Evolutionary conservation across 2,888 invertebrate genomes (phyloP), one percentile per base, ranked within the genome.

Genomic region (Acrobasis repandana): DNA sequence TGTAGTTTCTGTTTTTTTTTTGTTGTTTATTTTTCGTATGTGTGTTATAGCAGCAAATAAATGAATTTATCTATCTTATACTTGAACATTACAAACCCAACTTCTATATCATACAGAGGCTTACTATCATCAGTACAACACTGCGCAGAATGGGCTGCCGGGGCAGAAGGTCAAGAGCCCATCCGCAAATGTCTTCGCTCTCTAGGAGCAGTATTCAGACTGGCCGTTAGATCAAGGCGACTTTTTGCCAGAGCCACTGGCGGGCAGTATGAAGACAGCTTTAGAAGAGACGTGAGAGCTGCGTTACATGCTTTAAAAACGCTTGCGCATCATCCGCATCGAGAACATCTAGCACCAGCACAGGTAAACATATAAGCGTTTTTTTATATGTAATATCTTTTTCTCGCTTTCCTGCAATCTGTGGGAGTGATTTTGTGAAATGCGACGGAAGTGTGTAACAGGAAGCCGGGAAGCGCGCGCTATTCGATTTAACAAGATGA

Each of bases 161-260:
- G 96, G 14, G 96, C 97, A 0, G 97, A 97, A 69, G 96, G 96
- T 50, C 97, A 97, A 65, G 97, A 98, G 75, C 96, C 97, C 0
- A 97, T 98, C 64, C 95, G 97, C 80, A 97, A 97, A 77, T 97
- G 97, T 77, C 97, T 98, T 64, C 95, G 96, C 61, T 97, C 98
- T 0, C 90, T 98, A 51, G 98, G 98, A 78, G 98, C 97, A 65
- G 97, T 98, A 70, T 97, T 98, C 86, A 96, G 98, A 67, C 94
- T 98, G 72, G 96, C 98, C 2, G 98, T 98, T 46, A 96, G 98
- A 72, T 98, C 98, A 49, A 93, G 97, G 8, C 83, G 96, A 47
- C 80, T 98, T 47, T 98, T 97, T 88, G 95, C 97, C 0, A 93
- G 97, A 16, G 97, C 97, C 0, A 97, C 97, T 0, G 97, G 96